phyloP scores from a whole-genome alignment of 1,140 invertebrate species.

The Drosophila asahinai region DNA sequence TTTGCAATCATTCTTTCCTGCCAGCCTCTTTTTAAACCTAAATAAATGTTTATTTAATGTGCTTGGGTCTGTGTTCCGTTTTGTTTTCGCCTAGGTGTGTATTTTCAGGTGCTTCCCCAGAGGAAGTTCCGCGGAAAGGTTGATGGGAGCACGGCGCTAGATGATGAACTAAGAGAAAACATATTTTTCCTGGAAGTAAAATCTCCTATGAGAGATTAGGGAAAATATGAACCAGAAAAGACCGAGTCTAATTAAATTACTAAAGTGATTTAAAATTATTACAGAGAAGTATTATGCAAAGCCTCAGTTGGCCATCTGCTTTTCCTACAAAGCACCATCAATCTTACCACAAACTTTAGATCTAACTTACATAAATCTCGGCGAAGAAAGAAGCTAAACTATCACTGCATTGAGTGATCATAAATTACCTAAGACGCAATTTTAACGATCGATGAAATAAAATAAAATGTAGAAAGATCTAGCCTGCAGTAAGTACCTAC shows the following conservation, averaged over 20 bases:
- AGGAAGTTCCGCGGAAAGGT: conserved; percentile 57
- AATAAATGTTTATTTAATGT: conserved; percentile 77
- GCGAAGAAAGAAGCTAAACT: not conserved
- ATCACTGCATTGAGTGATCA: conserved; percentile 19
- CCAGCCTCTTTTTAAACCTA: conserved; percentile 41
- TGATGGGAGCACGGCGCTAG: conserved; percentile 10
- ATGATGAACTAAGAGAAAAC: conserved; percentile 14
- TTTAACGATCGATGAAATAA: conserved; percentile 64
- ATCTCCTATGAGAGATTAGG: not conserved
- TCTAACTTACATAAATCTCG: conserved; percentile 17
- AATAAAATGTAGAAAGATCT: conserved; percentile 34
- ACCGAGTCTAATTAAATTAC: not conserved
- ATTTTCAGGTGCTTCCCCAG: conserved; percentile 60
- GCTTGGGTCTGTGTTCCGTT: conserved; percentile 33
- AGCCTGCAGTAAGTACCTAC: conserved; percentile 44
- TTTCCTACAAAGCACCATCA: conserved; percentile 6
- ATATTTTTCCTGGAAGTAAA: conserved; percentile 23
- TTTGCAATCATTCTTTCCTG: conserved; percentile 76
- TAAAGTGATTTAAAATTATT: not conserved
- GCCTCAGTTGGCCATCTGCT: not conserved
- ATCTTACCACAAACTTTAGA: conserved; percentile 3
- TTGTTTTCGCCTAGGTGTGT: conserved; percentile 28
- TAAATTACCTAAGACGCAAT: conserved; percentile 44
- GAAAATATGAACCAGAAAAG: not conserved
- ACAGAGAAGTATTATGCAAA: conserved; percentile 1